Evolutionary conservation across 2,797 vertebrate genomes (phyloP), one percentile per base, ranked within the genome.

Genomic region (Semaprochilodus insignis): DNA sequence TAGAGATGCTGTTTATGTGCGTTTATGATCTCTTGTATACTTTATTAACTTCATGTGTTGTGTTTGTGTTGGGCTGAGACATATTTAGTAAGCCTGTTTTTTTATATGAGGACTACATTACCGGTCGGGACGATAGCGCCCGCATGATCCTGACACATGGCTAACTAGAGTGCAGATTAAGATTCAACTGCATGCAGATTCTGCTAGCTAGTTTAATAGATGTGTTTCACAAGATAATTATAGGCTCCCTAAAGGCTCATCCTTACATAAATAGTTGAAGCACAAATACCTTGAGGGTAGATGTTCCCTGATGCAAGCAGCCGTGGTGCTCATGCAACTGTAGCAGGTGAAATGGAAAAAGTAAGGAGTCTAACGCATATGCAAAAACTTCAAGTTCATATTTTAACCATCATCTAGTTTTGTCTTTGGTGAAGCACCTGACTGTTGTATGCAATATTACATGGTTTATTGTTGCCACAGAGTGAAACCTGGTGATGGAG

Each of bases 191-290:
- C 25, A 55, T 34, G 31, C 71, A 72, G 6, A 31, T n/a, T 31
- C 19, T 19, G 52, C 31, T 31, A 71, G n/a, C 54, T 36, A 74
- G 23, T 54, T 55, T 59, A 57, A 55, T 34, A 57, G 52, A 55
- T 72, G 69, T 71, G 72, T 51, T 74, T 74, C 72, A 57, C 16
- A 59, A 15, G 69, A 40, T 70, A 21, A 70, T 70, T 51, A 25
- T n/a, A 52, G 14, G 4, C 55, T 40, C 31, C 11, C 40, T 74
- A 23, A 10, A 59, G 73, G 31, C 31, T 40, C 14, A 57, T 57
- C 17, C 14, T 74, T 74, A 36, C 51, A 74, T 57, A 74, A 57
- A 55, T 54, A 54, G 44, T 40, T 74, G 27, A 25, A 74, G 54
- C 59, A 31, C 73, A 74, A 74, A 74, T 60, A 74, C 31, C 73